phyloP scores from a whole-genome alignment of 2,888 invertebrate genomes.

The Oscheius onirici region DNA sequence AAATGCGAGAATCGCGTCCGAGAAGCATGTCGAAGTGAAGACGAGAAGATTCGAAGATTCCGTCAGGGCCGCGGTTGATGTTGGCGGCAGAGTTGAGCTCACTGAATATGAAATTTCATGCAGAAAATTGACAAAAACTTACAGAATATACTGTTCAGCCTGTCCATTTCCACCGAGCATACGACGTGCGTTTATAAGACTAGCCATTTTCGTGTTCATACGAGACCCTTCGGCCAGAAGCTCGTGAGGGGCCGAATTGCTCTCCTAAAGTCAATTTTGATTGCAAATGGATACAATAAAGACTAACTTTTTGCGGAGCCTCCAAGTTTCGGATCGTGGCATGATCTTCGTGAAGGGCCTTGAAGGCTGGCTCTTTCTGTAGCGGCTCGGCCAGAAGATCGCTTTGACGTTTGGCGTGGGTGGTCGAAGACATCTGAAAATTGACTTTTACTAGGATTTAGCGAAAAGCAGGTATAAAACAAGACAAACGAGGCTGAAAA shows the following conservation, averaged over 20 bases:
- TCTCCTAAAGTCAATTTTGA: conserved; percentile 32
- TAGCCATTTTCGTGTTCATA: conserved; percentile 54
- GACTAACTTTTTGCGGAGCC: conserved; percentile 24
- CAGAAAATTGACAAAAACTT: conserved; percentile 33
- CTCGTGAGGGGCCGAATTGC: conserved; percentile 49
- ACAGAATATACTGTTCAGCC: conserved; percentile 65
- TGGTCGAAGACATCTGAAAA: conserved; percentile 27
- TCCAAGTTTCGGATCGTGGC: conserved; percentile 25
- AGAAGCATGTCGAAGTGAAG: conserved; percentile 68
- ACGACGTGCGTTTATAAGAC: conserved; percentile 60
- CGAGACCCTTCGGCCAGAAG: conserved; percentile 49
- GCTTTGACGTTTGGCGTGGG: conserved; percentile 16
- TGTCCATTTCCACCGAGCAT: conserved; percentile 59
- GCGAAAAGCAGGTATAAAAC: too few relatives aligned
- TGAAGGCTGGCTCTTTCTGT: background rate
- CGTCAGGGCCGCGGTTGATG: conserved; percentile 69
- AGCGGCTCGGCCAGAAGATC: conserved; percentile 12
- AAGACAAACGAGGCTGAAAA: too few relatives aligned
- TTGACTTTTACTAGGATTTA: too few relatives aligned
- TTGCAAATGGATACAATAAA: background rate
- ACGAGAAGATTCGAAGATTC: conserved; percentile 62
- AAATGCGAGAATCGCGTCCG: conserved; percentile 64
- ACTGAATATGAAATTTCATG: conserved; percentile 42
- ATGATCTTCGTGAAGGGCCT: conserved; percentile 7
- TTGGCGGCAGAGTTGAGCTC: conserved; percentile 66